Evolutionary conservation across 1,140 invertebrate genomes (phyloP), one percentile per base, ranked within the genome.

Genomic region (Argopecten irradians): DNA sequence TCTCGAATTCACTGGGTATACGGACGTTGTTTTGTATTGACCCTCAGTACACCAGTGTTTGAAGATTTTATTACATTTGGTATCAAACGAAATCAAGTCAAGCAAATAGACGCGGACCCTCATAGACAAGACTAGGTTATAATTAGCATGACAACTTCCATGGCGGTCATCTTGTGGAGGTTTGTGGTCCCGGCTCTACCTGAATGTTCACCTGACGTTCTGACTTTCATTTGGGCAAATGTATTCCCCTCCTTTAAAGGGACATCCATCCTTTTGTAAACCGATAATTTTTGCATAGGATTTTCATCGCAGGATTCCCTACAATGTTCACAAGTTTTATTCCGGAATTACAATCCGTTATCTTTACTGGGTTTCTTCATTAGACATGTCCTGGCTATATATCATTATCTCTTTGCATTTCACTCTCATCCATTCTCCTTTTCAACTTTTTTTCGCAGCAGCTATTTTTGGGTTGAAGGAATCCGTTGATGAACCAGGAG

Each of bases 291-390:
- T n/a, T 71, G 55, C 28, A n/a, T 71, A 71, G 22, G 55, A n/a
- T n/a, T 71, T 71, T 71, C 28, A 71, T 71, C 55, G 28, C 55
- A 71, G 7, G 55, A 71, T 71, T 71, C 55, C 55, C n/a, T 71
- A 71, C 55, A 71, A 71, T 71, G 55, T 71, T 71, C 28, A 71
- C 55, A 71, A 71, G 55, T 71, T 71, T 71, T 71, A 22, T 71
- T 71, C 55, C 55, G 55, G 55, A 71, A 71, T 71, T 71, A 71
- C 55, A 71, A 71, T 71, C 55, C 55, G 55, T n/a, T 71, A 71
- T 71, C 55, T 71, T 71, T n/a, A 71, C 55, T 71, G 55, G 55
- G 55, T 71, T 71, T n/a, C 55, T 71, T 71, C 28, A 71, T 71
- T 71, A 71, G 55, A 71, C 55, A 28, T 71, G 55, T 71, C 55